These are phyloP conservation scores for Microdon myrmicae DNA, from an alignment of 2,888 invertebrate genomes.

Conservation along the genomic window DNA sequence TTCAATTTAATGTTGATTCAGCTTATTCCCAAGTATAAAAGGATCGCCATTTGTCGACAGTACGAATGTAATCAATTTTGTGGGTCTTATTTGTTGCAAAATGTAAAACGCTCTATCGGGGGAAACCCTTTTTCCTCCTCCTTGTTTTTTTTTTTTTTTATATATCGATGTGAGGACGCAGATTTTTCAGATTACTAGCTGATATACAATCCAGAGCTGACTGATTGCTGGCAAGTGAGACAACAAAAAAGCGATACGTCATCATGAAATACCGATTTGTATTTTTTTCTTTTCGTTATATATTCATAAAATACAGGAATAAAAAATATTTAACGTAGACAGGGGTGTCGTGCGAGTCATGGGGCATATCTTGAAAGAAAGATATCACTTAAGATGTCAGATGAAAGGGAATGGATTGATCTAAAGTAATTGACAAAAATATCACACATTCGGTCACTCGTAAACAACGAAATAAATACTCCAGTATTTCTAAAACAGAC, in stretches of 20 bases:
- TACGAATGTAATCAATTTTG: conserved; percentile 49
- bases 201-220: conserved; percentile 36
- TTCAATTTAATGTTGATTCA: conserved; percentile 40
- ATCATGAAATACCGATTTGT: conserved; percentile 59
- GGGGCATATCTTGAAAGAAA: background rate
- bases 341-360: conserved; percentile 17
- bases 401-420: conserved; percentile 27
- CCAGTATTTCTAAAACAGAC: too few relatives aligned
- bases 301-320: conserved; percentile 9
- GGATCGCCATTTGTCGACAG: conserved; percentile 38
- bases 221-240: conserved; percentile 48
- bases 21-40: too few relatives aligned
- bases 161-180: background rate
- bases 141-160: too few relatives aligned
- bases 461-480: too few relatives aligned
- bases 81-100: conserved; percentile 38
- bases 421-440: too few relatives aligned
- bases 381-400: conserved; percentile 39
- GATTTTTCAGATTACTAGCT: conserved; percentile 13
- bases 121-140: conserved; percentile 43
- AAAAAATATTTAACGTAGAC: conserved; percentile 1
- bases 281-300: conserved; percentile 2
- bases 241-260: conserved; percentile 57
- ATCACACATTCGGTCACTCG: too few relatives aligned
- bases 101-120: conserved; percentile 24